phyloP scores from a whole-genome alignment of 1,140 invertebrate genomes.

The Drosophila bipectinata region DNA sequence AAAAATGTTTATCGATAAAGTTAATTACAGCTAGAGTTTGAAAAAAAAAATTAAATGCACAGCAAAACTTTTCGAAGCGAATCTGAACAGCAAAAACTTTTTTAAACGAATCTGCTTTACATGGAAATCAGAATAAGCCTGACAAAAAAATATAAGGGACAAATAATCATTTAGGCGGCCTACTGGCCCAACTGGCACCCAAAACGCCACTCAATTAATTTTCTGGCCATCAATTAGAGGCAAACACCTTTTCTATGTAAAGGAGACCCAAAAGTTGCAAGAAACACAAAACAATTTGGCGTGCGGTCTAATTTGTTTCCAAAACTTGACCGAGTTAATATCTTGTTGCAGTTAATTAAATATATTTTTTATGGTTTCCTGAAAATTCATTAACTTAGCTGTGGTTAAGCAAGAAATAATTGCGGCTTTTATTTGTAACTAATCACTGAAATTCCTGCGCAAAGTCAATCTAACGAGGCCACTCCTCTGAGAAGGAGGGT shows the following conservation, averaged over 20 bases:
- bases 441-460: not conserved
- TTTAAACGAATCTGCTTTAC: constrained; percentile 47
- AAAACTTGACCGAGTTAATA: constrained; percentile 39
- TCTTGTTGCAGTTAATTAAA: constrained; percentile 64
- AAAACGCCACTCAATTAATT: constrained; percentile 67
- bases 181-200: constrained; percentile 25
- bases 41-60: constrained; percentile 25
- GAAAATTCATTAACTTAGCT: constrained; percentile 43
- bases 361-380: constrained; percentile 18
- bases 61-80: constrained; percentile 41
- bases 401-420: constrained; percentile 39
- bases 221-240: constrained; percentile 59
- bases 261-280: constrained; percentile 42
- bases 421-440: not conserved
- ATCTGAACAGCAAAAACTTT: constrained; percentile 35
- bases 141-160: constrained; percentile 2
- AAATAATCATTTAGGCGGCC: constrained; percentile 25
- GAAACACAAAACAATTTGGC: constrained; percentile 49
- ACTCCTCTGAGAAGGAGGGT: not conserved
- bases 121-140: constrained; percentile 23
- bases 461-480: not conserved
- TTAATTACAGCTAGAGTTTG: constrained; percentile 48
- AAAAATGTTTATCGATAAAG: constrained; percentile 63
- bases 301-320: constrained; percentile 40
- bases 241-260: constrained; percentile 76